These are phyloP conservation scores for Sitta europaea DNA, from an alignment of 2,113 vertebrate genomes.

Conservation along the genomic window DNA sequence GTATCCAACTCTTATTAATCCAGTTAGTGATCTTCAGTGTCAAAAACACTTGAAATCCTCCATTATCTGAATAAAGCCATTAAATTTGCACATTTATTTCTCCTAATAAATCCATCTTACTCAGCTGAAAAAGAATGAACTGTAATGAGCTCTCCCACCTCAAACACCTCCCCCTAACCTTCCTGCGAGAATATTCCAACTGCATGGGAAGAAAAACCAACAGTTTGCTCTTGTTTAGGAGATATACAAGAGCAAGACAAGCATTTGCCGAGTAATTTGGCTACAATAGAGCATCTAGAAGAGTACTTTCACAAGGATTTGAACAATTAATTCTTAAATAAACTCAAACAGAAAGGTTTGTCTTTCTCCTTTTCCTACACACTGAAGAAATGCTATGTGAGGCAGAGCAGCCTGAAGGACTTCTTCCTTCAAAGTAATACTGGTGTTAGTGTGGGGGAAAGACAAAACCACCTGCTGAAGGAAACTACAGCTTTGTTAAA, in stretches of 20 bases:
- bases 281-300: background rate
- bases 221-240: background rate
- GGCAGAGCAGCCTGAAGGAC: background rate
- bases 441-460: background rate
- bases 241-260: background rate
- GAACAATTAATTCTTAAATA: background rate
- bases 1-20: conserved; percentile 4
- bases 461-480: background rate
- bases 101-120: background rate
- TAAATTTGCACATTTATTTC: conserved; percentile 10
- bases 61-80: conserved; percentile 22
- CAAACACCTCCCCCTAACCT: background rate
- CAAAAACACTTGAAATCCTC: conserved; percentile 11
- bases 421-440: background rate
- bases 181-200: background rate
- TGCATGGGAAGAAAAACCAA: background rate
- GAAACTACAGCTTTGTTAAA: background rate
- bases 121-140: background rate
- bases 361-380: background rate
- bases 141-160: background rate
- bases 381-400: background rate
- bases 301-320: background rate
- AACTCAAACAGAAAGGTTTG: background rate
- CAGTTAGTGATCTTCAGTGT: background rate
- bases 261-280: background rate